These are phyloP conservation scores for Gila orcuttii DNA, from an alignment of 2,113 vertebrate genomes.

Conservation along the genomic window DNA sequence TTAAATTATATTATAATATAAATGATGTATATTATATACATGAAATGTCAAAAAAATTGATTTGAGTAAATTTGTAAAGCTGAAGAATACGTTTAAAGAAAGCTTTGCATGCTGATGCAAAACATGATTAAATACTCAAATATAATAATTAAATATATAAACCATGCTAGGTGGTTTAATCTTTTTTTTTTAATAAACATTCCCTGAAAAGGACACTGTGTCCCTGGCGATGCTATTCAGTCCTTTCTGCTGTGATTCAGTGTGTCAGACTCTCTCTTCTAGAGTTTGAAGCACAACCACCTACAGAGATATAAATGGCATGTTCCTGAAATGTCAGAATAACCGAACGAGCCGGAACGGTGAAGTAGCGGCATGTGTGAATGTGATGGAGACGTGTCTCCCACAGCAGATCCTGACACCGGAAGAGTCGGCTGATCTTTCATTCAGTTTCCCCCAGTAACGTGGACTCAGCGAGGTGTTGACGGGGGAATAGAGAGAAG, in stretches of 20 bases:
- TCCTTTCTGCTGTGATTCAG: neutral
- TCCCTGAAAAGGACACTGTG: neutral
- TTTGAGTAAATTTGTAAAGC: too few species aligned
- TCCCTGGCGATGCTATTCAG: neutral
- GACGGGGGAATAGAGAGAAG: neutral
- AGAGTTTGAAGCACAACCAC: conserved; percentile 5
- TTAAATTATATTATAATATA: neutral
- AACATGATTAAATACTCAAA: too few species aligned
- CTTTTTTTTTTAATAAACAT: neutral
- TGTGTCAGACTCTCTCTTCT: neutral
- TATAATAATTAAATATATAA: too few species aligned
- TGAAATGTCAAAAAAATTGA: neutral
- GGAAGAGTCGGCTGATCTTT: neutral
- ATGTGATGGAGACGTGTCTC: neutral
- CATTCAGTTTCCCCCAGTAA: neutral
- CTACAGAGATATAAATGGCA: conserved; percentile 3
- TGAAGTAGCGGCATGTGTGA: neutral
- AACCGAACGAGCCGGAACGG: conserved; percentile 8
- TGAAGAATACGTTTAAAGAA: too few species aligned
- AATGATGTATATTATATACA: too few species aligned
- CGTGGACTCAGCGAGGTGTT: neutral
- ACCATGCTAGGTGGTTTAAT: too few species aligned
- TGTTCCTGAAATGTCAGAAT: conserved; percentile 21
- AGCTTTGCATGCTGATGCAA: too few species aligned
- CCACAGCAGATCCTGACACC: neutral